Conservation (phyloP, 2,888 invertebrate genomes). For the Fragum whitleyi region DNA sequence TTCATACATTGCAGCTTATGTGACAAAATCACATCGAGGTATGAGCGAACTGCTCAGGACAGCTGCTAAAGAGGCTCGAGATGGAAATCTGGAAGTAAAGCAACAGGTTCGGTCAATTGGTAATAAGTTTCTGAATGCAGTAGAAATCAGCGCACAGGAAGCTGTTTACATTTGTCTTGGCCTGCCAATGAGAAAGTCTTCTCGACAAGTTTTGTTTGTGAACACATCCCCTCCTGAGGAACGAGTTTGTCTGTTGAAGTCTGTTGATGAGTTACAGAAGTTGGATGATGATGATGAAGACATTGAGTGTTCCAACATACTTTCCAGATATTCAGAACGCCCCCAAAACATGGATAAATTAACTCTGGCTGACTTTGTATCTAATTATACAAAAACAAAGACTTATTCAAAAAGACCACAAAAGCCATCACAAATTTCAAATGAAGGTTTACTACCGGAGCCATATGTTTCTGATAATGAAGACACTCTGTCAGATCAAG, state of each 20-base stretch:
- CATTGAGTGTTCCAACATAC: constrained; percentile 49
- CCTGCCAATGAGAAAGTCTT: constrained; percentile 65
- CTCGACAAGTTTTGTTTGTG: constrained; percentile 62
- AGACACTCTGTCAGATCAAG: constrained; percentile 20
- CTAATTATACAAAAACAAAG: constrained; percentile 34
- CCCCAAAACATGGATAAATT: constrained; percentile 42
- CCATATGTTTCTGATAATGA: constrained; percentile 36
- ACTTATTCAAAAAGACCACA: neutral
- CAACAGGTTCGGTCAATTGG: constrained; percentile 65
- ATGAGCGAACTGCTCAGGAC: constrained; percentile 65
- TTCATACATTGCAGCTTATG: constrained; percentile 63
- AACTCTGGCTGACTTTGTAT: constrained; percentile 59
- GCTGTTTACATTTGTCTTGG: constrained; percentile 68
- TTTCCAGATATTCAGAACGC: constrained; percentile 58
- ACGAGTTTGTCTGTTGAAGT: constrained; percentile 73
- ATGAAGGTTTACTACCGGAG: constrained; percentile 38
- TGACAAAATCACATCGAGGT: constrained; percentile 64
- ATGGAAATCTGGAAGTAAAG: constrained; percentile 43
- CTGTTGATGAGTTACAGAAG: constrained; percentile 54
- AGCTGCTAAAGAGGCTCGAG: constrained; percentile 58
- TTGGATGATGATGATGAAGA: constrained; percentile 60
- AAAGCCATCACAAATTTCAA: neutral
- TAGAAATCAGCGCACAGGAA: constrained; percentile 76
- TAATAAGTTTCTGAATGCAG: constrained; percentile 71
- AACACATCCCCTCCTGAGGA: constrained; percentile 71